Conservation (phyloP, 2,113 vertebrate genomes). For the Pao palembangensis region DNA sequence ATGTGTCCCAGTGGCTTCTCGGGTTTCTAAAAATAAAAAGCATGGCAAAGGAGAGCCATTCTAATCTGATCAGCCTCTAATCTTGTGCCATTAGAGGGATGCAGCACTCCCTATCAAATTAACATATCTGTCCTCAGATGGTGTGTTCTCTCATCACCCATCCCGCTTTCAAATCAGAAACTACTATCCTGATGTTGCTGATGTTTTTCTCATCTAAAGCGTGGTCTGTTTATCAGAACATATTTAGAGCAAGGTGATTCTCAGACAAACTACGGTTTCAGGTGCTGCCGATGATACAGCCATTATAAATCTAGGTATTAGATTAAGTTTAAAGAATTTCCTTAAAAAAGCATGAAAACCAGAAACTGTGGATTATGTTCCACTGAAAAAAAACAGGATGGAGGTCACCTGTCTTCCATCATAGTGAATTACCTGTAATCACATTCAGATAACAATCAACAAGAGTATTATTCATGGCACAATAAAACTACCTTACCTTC, state of each 20-base stretch:
- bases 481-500: conserved; percentile 87
- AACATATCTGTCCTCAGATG: conserved; percentile 53
- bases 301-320: conserved; percentile 32
- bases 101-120: conserved; percentile 62
- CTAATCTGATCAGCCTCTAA: conserved; percentile 73
- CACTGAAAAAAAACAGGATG: conserved; percentile 29
- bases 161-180: conserved; percentile 23
- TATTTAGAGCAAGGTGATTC: conserved; percentile 31
- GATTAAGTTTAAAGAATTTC: conserved; percentile 41
- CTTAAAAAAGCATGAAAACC: conserved; percentile 35
- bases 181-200: not conserved
- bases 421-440: too few species aligned
- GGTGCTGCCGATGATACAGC: conserved; percentile 27
- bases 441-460: not conserved
- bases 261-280: conserved; percentile 18
- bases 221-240: conserved; percentile 8
- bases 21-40: conserved; percentile 74
- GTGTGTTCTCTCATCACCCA: conserved; percentile 17
- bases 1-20: conserved; percentile 46
- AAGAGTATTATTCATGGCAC: conserved; percentile 57
- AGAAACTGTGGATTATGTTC: conserved; percentile 44
- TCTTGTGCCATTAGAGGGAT: conserved; percentile 66
- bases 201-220: not conserved
- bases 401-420: conserved; percentile 38
- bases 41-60: conserved; percentile 45